Evolutionary conservation across 2,888 invertebrate genomes (phyloP), one percentile per base, ranked within the genome.

Genomic region (Mantis religiosa): DNA sequence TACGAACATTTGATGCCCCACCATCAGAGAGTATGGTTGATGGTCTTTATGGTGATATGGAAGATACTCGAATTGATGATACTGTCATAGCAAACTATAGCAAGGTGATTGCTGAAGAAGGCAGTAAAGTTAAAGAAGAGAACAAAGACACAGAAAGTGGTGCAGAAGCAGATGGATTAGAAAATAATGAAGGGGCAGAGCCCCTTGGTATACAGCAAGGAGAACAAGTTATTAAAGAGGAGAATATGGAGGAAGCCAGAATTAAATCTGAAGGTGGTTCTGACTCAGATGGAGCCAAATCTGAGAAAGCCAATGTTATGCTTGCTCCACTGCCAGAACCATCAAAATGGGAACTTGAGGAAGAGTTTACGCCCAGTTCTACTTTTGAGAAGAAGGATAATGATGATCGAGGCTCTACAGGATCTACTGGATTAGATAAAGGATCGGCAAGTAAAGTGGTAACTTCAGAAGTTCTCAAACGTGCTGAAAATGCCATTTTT

Each of bases 401-500:
- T 27, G 88, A 91, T 89, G 89, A 91, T 87, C 25, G 81, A 8
- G 20, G 25, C 91, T 87, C 89, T 91, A 84, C 91, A 91, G 93
- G 91, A 91, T 25, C 41, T 27, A 85, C n/a, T 82, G 89, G 85
- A 94, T 86, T 89, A 34, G 95, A 95, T 91, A 95, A 95, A 91
- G 54, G 54, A 71, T 93, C 94, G 12, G 95, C 94, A 89, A 90
- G 90, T 83, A 97, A 97, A 93, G 96, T 96, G 83, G 94, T 96
- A 1, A 98, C 98, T 1, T 97, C 96, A 28, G 98, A 98, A 93
- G 97, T 98, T 7, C 94, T 98, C 87, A 98, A 98, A 92, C 95
- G 98, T 91, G 98, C 98, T 2, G 98, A 98, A 93, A 98, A 98
- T 92, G 98, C 97, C 0, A 97, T 98, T 91, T 97, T 98, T 92